Conservation (phyloP, 2,888 invertebrate species). For the Eupithecia abbreviata region DNA sequence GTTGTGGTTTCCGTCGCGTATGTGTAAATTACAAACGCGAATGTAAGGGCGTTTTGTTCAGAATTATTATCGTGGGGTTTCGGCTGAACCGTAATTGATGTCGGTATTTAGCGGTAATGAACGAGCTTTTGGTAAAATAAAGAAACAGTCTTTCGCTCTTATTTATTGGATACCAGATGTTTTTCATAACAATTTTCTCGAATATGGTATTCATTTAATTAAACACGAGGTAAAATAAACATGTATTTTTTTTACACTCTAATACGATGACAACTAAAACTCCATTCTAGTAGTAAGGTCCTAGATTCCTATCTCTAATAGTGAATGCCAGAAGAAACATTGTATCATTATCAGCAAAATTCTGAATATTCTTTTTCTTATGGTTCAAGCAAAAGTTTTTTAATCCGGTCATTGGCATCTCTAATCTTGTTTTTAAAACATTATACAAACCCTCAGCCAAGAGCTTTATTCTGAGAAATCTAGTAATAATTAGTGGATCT, state of each 20-base stretch:
- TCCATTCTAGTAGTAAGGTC: no score
- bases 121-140: slow-evolving; percentile 9
- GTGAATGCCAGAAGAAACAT: not conserved
- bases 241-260: not conserved
- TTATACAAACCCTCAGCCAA: not conserved
- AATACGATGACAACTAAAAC: not conserved
- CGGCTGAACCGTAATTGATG: slow-evolving; percentile 39
- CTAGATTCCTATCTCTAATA: no score
- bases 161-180: slow-evolving; percentile 1
- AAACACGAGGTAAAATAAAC: not conserved
- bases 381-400: not conserved
- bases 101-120: slow-evolving; percentile 29
- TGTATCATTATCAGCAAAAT: not conserved
- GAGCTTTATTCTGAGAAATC: slow-evolving; percentile 5
- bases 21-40: slow-evolving; percentile 69
- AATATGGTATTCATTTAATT: not conserved
- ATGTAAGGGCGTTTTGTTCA: slow-evolving; percentile 66
- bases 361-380: not conserved
- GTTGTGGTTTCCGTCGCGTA: slow-evolving; percentile 64
- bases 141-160: not conserved
- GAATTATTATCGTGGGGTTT: slow-evolving; percentile 42
- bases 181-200: not conserved
- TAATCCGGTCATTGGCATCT: not conserved
- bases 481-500: slow-evolving; percentile 4
- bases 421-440: not conserved